Percentiles rank a stretch among this genome's conserved stretches.
Evolutionary conservation across 2,888 invertebrate genomes (phyloP).

Genomic region (Calliphora vomitoria): DNA sequence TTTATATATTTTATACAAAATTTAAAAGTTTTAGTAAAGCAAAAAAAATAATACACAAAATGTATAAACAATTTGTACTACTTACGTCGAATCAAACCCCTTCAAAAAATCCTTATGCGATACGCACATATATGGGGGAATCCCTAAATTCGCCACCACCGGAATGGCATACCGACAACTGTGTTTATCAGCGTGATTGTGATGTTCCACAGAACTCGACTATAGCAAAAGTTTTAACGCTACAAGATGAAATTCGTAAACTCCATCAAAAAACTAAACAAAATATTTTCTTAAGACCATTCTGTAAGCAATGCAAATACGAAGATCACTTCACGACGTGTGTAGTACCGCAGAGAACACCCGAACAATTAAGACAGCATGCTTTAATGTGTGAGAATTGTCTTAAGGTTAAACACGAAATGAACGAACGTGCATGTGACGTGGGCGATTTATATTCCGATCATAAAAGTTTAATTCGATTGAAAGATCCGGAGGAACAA

Average conservation of each 20-base stretch:
- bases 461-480: constrained; percentile 75
- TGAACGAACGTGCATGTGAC: constrained; percentile 77
- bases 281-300: constrained; percentile 77
- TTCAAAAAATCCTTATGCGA: constrained; percentile 80
- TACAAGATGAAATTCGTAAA: constrained; percentile 80
- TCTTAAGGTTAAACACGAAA: constrained; percentile 73
- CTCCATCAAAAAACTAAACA: constrained; percentile 79
- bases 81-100: constrained; percentile 79
- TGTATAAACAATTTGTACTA: constrained; percentile 82
- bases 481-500: constrained; percentile 78
- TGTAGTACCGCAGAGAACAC: constrained; percentile 78
- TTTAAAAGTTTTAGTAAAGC: constrained; percentile 27
- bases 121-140: constrained; percentile 81
- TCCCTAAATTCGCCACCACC: constrained; percentile 45
- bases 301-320: constrained; percentile 76
- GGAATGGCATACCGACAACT: constrained; percentile 78
- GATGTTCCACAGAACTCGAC: constrained; percentile 76
- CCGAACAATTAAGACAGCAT: constrained; percentile 77
- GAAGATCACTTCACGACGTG: constrained; percentile 78
- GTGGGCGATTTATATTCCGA: constrained; percentile 69
- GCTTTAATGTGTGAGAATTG: constrained; percentile 78
- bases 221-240: constrained; percentile 79
- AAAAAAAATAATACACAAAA: constrained; percentile 74
- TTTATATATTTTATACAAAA: background rate
- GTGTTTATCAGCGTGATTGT: constrained; percentile 77